Base-by-base conservation (phyloP, 2,797 vertebrate genomes). In the Epinephelus coioides region DNA sequence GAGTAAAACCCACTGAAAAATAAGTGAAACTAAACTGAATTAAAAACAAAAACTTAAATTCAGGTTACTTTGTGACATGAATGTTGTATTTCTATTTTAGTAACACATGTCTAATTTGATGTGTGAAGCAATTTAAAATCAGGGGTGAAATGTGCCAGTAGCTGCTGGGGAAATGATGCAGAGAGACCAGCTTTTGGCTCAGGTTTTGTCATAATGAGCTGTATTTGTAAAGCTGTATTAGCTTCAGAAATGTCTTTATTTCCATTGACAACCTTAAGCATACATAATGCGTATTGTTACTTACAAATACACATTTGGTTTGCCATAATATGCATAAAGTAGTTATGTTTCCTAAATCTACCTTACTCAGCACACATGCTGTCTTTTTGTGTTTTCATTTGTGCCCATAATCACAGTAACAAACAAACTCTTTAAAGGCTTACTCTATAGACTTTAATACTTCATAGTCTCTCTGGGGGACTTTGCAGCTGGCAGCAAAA, bases 401-500 rank as follows among this genome's bases (percentile, higher is more conserved):
- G 56, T 69, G 51, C 18, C 34, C 68, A 62, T 66, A 85, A 87
- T 89, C 77, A 73, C 43, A n/a, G 71, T 60, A 76, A 82, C 85
- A 71, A 78, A 27, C 44, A 21, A 14, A 14, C 40, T 76, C 63
- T 73, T 87, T 78, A 76, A 78, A 74, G 63, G 81, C 82, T 88
- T 81, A 81, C 12, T 51, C 55, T 60, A 53, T 44, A 71, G 72
- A 73, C 70, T 68, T 59, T 81, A 85, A 76, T 87, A 46, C 74
- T 68, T 73, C 18, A 60, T 55, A 49, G 73, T 69, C 73, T 82
- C 64, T 85, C 53, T 49, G 25, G 60, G 66, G 69, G 49, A 80
- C 67, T 91, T 82, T 84, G 43, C 21, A 75, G 62, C 57, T 87
- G 84, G 86, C 83, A 88, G 81, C 49, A 62, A 62, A 79, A 76